These are phyloP conservation scores for Helicoverpa zea DNA, from an alignment of 1,140 invertebrate species.

Conservation along the genomic window DNA sequence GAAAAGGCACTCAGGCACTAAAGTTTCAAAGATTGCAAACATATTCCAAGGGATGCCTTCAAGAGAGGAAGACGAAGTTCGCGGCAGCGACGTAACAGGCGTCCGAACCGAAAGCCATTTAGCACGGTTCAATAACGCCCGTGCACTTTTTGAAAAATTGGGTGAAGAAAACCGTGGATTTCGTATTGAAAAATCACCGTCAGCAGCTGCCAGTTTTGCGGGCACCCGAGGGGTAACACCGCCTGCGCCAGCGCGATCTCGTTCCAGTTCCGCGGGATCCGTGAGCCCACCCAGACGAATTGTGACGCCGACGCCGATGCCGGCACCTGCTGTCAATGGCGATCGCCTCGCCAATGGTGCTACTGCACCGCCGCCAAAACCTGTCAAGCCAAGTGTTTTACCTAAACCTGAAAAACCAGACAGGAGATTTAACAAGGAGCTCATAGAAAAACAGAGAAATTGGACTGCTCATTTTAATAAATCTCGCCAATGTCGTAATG, in stretches of 20 bases:
- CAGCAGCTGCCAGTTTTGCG: constrained; percentile 82
- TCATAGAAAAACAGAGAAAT: constrained; percentile 96
- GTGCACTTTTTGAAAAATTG: constrained; percentile 97
- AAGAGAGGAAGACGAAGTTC: constrained; percentile 82
- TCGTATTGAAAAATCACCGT: constrained; percentile 84
- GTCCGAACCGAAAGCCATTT: constrained; percentile 95
- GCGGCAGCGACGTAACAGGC: constrained; percentile 90
- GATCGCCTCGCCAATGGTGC: constrained; percentile 83
- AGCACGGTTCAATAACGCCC: constrained; percentile 96
- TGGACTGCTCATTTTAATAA: constrained; percentile 96
- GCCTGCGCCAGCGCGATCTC: constrained; percentile 80
- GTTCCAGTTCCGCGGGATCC: constrained; percentile 88
- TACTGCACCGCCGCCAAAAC: constrained; percentile 78
- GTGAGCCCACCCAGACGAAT: constrained; percentile 86
- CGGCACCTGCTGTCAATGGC: constrained; percentile 81
- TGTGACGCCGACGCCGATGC: constrained; percentile 79
- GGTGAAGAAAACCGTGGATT: constrained; percentile 91
- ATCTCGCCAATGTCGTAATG: constrained; percentile 88
- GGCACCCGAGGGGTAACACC: constrained; percentile 77
- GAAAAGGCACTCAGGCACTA: constrained; percentile 90
- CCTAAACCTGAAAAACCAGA: constrained; percentile 93
- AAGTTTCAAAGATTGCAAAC: constrained; percentile 96
- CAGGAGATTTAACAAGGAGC: constrained; percentile 93
- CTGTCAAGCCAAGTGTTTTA: constrained; percentile 86
- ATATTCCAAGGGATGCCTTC: constrained; percentile 92